Conservation (phyloP, 1,140 invertebrate genomes). For the Agrypnia vestita region DNA sequence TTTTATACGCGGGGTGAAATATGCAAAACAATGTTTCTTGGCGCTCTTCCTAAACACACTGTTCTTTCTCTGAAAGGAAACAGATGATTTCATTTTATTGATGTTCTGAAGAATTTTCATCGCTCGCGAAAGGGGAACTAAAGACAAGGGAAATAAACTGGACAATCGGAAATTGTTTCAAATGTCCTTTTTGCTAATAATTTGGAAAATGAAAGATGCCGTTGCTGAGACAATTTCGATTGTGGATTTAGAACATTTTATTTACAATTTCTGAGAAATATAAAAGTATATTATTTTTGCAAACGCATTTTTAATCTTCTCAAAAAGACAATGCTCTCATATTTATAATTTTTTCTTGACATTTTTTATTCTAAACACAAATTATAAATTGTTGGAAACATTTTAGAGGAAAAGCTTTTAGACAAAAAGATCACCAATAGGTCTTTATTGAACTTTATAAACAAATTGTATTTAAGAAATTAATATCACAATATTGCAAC, state of each 20-base stretch:
- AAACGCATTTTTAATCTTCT: too few relatives aligned
- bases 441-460: too few relatives aligned
- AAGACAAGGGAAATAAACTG: background rate
- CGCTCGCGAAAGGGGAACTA: background rate
- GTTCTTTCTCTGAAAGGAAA: background rate
- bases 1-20: too few relatives aligned
- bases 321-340: too few relatives aligned
- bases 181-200: background rate
- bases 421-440: too few relatives aligned
- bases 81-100: conserved; percentile 11
- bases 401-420: too few relatives aligned
- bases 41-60: background rate
- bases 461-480: too few relatives aligned
- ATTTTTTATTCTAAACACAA: too few relatives aligned
- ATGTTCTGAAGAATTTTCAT: conserved; percentile 2
- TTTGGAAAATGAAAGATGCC: background rate
- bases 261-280: background rate
- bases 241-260: background rate
- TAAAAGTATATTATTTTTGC: background rate
- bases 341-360: too few relatives aligned
- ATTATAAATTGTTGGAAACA: too few relatives aligned
- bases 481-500: too few relatives aligned
- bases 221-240: background rate
- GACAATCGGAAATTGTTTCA: background rate
- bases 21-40: conserved; percentile 7